A percentile compares a stretch with the other conserved stretches of the same genome.
These are phyloP conservation scores for Drosophila pectinifera DNA, from an alignment of 1,140 invertebrate genomes.

Conservation along the genomic window DNA sequence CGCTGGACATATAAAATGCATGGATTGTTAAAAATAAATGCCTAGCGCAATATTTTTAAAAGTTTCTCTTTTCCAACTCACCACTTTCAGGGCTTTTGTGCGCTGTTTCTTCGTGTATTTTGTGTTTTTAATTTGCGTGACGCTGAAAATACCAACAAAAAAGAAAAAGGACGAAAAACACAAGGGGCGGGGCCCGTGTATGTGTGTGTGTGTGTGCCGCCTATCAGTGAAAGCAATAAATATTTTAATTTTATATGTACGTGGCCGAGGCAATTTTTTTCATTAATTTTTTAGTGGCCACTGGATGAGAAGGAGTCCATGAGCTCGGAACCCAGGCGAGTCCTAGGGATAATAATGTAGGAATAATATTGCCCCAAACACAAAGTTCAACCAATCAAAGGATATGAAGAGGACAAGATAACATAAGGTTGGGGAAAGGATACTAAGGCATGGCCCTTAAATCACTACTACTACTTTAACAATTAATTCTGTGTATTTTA, in stretches of 20 bases:
- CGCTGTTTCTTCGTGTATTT: conserved; percentile 39
- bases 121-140: conserved; percentile 69
- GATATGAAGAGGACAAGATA: not conserved
- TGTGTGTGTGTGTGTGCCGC: conserved; percentile 20
- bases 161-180: not conserved
- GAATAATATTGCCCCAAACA: conserved; percentile 3
- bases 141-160: not conserved
- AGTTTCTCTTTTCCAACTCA: conserved; percentile 38
- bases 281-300: conserved; percentile 79
- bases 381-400: conserved; percentile 13
- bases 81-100: conserved; percentile 10
- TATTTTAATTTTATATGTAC: conserved; percentile 76
- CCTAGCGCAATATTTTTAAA: conserved; percentile 72
- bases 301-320: conserved; percentile 16
- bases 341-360: conserved; percentile 19
- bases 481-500: not conserved
- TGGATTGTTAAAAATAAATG: conserved; percentile 78
- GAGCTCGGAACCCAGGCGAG: not conserved
- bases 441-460: no score
- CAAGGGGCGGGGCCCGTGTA: conserved; percentile 32
- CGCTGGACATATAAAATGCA: conserved; percentile 70
- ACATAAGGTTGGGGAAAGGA: no score
- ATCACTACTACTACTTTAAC: no score
- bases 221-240: conserved; percentile 79
- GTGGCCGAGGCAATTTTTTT: conserved; percentile 58